Evolutionary conservation across 1,140 invertebrate genomes (phyloP).

Genomic region (Potamilus streckersoni): DNA sequence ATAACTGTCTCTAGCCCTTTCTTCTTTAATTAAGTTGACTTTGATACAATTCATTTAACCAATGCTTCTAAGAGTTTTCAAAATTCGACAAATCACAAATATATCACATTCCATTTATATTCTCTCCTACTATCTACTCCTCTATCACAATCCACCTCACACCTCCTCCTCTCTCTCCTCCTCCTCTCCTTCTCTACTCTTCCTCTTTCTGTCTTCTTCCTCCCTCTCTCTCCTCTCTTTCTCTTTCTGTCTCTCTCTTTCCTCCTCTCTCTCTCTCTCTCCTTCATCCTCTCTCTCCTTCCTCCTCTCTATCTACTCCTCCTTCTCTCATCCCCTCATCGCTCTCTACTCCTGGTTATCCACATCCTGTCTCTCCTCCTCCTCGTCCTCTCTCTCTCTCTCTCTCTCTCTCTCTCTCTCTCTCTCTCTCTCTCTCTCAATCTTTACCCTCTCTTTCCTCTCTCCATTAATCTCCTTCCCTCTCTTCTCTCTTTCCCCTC

Average conservation of each 20-base stretch:
- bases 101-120: too few relatives aligned
- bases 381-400: not conserved
- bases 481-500: not conserved
- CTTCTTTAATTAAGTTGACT: too few relatives aligned
- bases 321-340: not conserved
- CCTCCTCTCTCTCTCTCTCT: too few relatives aligned
- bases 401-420: not conserved
- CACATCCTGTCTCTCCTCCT: not conserved
- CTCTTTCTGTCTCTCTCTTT: conserved; percentile 1
- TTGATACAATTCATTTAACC: too few relatives aligned
- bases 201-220: not conserved
- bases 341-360: not conserved
- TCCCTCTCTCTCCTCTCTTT: not conserved
- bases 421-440: not conserved
- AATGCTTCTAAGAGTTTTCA: too few relatives aligned
- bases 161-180: too few relatives aligned
- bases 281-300: not conserved
- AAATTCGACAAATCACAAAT: too few relatives aligned
- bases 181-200: too few relatives aligned
- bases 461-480: not conserved
- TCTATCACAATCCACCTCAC: too few relatives aligned
- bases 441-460: not conserved
- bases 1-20: too few relatives aligned
- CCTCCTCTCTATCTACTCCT: not conserved
- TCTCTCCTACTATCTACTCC: too few relatives aligned